Evolutionary conservation across 2,888 invertebrate species (phyloP).

Genomic region (Masnerella sp.): DNA sequence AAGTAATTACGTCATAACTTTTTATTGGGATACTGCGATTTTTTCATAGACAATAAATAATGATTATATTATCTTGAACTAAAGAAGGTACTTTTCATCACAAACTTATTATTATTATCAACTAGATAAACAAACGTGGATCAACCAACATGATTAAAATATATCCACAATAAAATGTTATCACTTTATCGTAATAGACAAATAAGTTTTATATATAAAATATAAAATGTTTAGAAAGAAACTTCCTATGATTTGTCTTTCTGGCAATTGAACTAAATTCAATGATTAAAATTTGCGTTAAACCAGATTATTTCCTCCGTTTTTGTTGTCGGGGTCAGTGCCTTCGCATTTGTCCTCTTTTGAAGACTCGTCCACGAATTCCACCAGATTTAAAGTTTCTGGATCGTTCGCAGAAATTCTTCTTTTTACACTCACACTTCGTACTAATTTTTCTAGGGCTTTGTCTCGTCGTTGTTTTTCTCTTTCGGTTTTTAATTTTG

Average conservation of each 20-base stretch:
- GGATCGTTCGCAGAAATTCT: conserved; percentile 57
- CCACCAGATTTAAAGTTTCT: conserved; percentile 68
- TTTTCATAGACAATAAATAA: too few relatives aligned
- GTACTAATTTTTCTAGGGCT: conserved; percentile 81
- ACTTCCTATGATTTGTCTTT: background rate
- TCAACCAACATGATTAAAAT: too few relatives aligned
- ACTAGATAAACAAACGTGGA: too few relatives aligned
- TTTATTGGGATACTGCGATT: too few relatives aligned
- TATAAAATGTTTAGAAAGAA: background rate
- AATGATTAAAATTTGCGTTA: background rate
- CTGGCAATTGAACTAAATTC: conserved; percentile 7
- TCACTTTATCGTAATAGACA: background rate
- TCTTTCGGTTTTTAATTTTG: conserved; percentile 83
- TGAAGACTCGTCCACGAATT: conserved; percentile 43
- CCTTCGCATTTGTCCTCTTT: conserved; percentile 1
- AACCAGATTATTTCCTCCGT: conserved; percentile 4
- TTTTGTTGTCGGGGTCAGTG: background rate
- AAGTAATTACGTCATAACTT: too few relatives aligned
- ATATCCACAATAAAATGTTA: too few relatives aligned
- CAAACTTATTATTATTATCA: too few relatives aligned
- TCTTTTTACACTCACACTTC: conserved; percentile 79
- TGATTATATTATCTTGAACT: too few relatives aligned
- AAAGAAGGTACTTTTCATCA: too few relatives aligned
- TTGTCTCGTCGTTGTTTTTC: conserved; percentile 84
- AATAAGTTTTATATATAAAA: background rate